Conservation (phyloP, 1,140 invertebrate species). For the Tetranychus urticae region DNA sequence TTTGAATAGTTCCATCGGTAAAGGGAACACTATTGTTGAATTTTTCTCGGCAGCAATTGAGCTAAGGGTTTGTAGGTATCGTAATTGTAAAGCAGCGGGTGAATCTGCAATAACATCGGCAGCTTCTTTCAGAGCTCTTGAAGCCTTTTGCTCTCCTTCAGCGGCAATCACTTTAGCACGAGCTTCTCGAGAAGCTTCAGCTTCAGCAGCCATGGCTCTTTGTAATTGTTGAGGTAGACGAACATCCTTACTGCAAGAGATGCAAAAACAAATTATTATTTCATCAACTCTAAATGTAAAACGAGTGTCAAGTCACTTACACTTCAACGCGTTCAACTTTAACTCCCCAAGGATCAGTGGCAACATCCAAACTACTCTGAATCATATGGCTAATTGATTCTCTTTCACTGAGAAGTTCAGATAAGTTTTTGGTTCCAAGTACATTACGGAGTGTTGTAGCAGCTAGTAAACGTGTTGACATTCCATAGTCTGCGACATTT, state of each 20-base stretch:
- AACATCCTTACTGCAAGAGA: no score
- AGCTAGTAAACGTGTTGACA: constrained; percentile 35
- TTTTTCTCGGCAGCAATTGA: no score
- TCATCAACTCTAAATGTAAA: no score
- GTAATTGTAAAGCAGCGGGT: no score
- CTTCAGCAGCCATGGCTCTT: no score
- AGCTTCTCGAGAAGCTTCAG: no score
- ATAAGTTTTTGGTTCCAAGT: constrained; percentile 58
- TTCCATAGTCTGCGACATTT: constrained; percentile 87
- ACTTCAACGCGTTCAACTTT: constrained; percentile 36
- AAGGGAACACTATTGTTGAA: neutral
- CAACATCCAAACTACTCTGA: constrained; percentile 31
- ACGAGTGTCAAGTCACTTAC: constrained; percentile 15
- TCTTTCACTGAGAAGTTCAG: constrained; percentile 66
- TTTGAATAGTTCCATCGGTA: constrained; percentile 5
- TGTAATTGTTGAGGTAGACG: no score
- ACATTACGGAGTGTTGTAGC: constrained; percentile 17
- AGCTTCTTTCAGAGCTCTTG: constrained; percentile 16
- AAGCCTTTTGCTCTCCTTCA: constrained; percentile 10
- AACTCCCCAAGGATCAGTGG: constrained; percentile 35
- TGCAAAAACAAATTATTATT: no score
- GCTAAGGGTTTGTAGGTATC: no score
- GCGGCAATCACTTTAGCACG: constrained; percentile 11
- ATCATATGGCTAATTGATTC: constrained; percentile 70
- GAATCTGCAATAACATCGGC: neutral